Percentiles rank a stretch among this genome's conserved stretches.
phyloP scores from a whole-genome alignment of 2,888 invertebrate species.

The Therioaphis trifolii region DNA sequence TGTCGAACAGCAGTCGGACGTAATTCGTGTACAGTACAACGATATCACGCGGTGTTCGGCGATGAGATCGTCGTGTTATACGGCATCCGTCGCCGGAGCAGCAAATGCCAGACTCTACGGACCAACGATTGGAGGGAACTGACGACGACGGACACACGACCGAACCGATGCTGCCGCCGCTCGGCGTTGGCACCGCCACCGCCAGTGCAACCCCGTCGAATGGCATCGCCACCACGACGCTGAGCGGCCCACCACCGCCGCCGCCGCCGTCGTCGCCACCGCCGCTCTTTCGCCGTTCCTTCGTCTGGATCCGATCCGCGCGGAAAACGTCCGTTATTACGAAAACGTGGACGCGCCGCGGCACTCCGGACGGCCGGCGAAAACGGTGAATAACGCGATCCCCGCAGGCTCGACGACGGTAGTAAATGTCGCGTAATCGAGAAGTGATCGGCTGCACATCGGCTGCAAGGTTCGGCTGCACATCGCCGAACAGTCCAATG shows the following conservation, averaged over 20 bases:
- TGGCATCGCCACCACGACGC: not conserved
- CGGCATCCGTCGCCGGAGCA: not conserved
- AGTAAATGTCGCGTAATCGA: too few species aligned
- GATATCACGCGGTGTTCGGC: too few species aligned
- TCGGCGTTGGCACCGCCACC: not conserved
- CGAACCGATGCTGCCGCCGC: constrained; percentile 49
- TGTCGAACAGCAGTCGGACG: too few species aligned
- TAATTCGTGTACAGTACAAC: too few species aligned
- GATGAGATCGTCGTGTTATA: too few species aligned
- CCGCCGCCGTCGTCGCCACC: not conserved
- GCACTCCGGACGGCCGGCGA: too few species aligned
- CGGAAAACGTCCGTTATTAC: not conserved
- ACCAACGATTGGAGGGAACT: constrained; percentile 49
- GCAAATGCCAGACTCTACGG: not conserved
- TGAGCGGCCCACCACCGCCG: not conserved
- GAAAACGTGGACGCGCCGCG: too few species aligned
- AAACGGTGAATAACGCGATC: constrained; percentile 9
- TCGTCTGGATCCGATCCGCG: not conserved
- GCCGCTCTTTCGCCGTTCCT: not conserved
- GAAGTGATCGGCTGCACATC: constrained; percentile 21
- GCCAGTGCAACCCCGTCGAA: not conserved
- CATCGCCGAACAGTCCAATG: too few species aligned
- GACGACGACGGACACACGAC: constrained; percentile 34
- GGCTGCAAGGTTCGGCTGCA: too few species aligned
- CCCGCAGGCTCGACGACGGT: not conserved